Conservation (phyloP, 2,888 invertebrate species). For the Antitype chi region DNA sequence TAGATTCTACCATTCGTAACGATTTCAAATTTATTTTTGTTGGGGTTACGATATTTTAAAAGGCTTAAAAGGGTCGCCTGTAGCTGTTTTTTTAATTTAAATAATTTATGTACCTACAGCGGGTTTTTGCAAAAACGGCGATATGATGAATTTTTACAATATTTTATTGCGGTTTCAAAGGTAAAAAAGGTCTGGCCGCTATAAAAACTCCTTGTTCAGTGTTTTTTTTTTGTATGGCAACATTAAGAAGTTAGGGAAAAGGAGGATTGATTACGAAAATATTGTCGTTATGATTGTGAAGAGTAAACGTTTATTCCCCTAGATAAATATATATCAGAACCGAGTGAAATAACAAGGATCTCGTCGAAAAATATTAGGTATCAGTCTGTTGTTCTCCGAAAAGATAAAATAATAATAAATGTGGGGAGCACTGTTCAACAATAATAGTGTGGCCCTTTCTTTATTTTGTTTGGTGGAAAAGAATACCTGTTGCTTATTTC, state of each 20-base stretch:
- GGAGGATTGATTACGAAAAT: conserved; percentile 24
- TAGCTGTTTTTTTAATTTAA: conserved; percentile 47
- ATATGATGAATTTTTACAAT: conserved; percentile 47
- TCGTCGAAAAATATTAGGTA: conserved; percentile 15
- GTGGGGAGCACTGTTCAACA: conserved; percentile 3
- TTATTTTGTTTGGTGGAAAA: conserved; percentile 11
- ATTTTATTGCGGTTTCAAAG: conserved; percentile 8
- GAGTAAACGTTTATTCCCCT: conserved; percentile 14
- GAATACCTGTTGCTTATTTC: conserved; percentile 32
- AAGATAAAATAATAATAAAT: conserved; percentile 36
- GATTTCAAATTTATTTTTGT: conserved; percentile 54
- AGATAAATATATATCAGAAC: conserved; percentile 12
- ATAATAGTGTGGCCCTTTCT: neutral
- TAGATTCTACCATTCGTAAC: conserved; percentile 43
- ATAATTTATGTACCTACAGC: conserved; percentile 44
- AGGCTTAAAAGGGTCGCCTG: conserved; percentile 51
- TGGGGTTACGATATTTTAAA: conserved; percentile 34
- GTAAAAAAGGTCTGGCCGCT: conserved; percentile 25
- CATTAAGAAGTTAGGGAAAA: neutral
- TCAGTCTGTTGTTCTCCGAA: neutral
- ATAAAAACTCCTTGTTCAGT: conserved; percentile 13
- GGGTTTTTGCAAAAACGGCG: conserved; percentile 33
- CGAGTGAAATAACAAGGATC: conserved; percentile 33
- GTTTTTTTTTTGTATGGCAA: conserved; percentile 14
- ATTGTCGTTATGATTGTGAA: conserved; percentile 20